Conservation (phyloP, 2,888 invertebrate species). For the Stegophylla sp. region DNA sequence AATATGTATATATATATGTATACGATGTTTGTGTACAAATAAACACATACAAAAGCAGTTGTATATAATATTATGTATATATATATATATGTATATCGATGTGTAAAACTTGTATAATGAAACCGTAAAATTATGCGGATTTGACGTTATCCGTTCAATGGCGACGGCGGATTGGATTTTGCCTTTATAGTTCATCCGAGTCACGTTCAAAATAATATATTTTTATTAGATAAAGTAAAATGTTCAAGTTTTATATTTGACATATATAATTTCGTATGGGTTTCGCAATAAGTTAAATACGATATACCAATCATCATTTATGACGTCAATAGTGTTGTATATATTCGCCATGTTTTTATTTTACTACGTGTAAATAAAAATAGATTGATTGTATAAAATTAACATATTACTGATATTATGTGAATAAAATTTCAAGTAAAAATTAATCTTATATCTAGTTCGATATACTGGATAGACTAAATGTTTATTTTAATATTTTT, state of each 20-base stretch:
- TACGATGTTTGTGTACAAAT: neutral
- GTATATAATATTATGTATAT: neutral
- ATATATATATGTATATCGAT: neutral
- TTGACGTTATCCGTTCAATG: constrained; percentile 36
- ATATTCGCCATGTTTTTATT: too few species aligned
- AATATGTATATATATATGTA: constrained; percentile 20
- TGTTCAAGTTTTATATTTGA: neutral
- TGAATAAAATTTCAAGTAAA: too few species aligned
- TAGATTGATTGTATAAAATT: too few species aligned
- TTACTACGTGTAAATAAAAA: too few species aligned
- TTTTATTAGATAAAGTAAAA: constrained; percentile 26
- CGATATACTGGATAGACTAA: too few species aligned
- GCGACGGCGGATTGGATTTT: constrained; percentile 42
- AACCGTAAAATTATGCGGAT: constrained; percentile 54
- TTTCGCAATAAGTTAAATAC: too few species aligned
- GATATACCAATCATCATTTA: too few species aligned
- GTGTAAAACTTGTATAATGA: constrained; percentile 42
- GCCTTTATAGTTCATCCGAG: constrained; percentile 8
- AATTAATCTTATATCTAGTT: too few species aligned
- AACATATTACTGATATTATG: too few species aligned
- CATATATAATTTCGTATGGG: neutral
- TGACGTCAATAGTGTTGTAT: too few species aligned
- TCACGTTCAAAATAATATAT: constrained; percentile 36
- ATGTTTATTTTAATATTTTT: too few species aligned
- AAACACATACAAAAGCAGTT: neutral